Percentiles rank a stretch among this genome's conserved stretches.
Conservation (phyloP, 2,797 vertebrate species). For the Anolis apletophallus region DNA sequence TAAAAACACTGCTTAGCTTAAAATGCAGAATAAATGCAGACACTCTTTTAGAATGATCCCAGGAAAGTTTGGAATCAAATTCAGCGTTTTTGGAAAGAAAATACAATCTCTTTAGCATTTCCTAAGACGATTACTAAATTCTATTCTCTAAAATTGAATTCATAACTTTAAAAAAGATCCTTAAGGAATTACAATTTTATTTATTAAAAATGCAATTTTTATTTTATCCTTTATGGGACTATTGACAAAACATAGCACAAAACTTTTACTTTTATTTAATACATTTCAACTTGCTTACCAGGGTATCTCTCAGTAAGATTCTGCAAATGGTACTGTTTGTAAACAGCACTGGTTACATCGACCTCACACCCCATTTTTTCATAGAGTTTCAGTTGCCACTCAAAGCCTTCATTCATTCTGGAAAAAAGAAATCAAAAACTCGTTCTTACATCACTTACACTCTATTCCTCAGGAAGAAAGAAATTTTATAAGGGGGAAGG, state of each 20-base stretch:
- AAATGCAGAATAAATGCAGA: too few relatives aligned
- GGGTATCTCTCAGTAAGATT: slow-evolving; percentile 86
- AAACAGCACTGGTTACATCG: slow-evolving; percentile 82
- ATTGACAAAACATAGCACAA: neutral
- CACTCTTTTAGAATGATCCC: neutral
- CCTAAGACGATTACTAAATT: neutral
- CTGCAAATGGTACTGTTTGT: slow-evolving; percentile 90
- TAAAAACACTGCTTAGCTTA: neutral
- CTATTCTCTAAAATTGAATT: neutral
- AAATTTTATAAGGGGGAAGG: neutral
- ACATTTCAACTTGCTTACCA: slow-evolving; percentile 73
- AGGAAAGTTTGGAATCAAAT: neutral
- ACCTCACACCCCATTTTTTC: slow-evolving; percentile 87
- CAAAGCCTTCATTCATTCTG: slow-evolving; percentile 92
- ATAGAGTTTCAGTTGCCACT: slow-evolving; percentile 87
- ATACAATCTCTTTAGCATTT: neutral
- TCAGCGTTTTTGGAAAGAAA: neutral
- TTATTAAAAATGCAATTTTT: neutral
- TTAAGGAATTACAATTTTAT: neutral
- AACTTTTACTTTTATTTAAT: neutral
- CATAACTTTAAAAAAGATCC: neutral
- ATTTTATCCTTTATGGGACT: neutral
- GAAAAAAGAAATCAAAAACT: slow-evolving; percentile 24
- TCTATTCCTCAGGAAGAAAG: neutral
- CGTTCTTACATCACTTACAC: neutral